Conservation (phyloP, 2,113 vertebrate species). For the Microcebus murinus region DNA sequence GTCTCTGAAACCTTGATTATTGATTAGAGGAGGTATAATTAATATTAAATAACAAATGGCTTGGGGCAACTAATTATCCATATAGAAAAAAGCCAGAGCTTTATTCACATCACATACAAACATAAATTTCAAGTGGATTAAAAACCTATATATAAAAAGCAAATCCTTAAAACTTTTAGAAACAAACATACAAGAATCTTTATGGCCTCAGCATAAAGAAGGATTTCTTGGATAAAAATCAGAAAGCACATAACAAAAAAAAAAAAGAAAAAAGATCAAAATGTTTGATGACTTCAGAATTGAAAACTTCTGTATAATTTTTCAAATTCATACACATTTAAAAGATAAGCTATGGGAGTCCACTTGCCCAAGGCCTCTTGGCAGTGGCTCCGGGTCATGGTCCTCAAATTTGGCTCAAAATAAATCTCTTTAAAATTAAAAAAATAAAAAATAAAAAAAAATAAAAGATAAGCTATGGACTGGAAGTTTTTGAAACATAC, state of each 20-base stretch:
- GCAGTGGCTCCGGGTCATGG: too few relatives aligned
- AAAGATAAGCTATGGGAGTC: not conserved
- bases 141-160: constrained; percentile 7
- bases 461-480: not conserved
- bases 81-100: not conserved
- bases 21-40: not conserved
- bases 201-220: not conserved
- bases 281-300: not conserved
- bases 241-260: not conserved
- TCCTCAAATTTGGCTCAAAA: too few relatives aligned
- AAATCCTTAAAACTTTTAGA: constrained; percentile 27
- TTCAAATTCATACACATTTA: not conserved
- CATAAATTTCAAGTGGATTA: not conserved
- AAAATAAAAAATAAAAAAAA: too few relatives aligned
- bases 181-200: not conserved
- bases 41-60: not conserved
- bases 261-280: not conserved
- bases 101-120: not conserved
- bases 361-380: too few relatives aligned
- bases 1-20: not conserved
- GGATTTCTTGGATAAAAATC: not conserved
- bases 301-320: not conserved
- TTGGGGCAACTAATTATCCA: not conserved
- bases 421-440: too few relatives aligned
- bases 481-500: not conserved